These are phyloP conservation scores for Nesogale talazaci DNA, from an alignment of 2,113 vertebrate genomes.

Conservation along the genomic window DNA sequence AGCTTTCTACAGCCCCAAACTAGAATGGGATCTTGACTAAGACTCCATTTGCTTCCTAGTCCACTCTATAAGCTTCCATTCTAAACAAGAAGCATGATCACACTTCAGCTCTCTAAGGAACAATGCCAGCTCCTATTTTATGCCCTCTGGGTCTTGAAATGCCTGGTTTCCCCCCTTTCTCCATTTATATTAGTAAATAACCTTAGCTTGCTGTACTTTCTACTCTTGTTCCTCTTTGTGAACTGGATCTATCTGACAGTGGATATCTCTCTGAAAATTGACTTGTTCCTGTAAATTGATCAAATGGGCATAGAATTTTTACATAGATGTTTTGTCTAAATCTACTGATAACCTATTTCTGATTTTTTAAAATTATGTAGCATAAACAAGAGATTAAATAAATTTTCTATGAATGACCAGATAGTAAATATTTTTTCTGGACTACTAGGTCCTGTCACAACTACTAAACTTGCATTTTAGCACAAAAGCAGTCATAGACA, in stretches of 20 bases:
- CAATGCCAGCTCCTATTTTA: neutral
- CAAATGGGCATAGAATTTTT: neutral
- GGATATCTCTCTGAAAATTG: neutral
- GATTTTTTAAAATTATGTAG: neutral
- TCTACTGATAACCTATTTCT: neutral
- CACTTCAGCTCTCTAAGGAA: neutral
- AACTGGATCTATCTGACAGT: neutral
- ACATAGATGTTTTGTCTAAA: neutral
- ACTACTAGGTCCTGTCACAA: neutral
- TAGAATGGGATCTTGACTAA: neutral
- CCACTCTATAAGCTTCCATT: neutral
- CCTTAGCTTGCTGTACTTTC: neutral
- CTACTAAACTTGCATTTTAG: neutral
- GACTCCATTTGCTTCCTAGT: neutral
- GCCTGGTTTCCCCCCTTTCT: neutral
- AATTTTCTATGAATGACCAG: neutral
- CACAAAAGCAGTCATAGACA: neutral
- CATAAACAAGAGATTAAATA: neutral
- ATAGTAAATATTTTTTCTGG: neutral
- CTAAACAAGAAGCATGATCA: neutral
- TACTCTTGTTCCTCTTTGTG: neutral
- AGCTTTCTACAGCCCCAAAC: neutral
- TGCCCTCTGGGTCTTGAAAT: neutral
- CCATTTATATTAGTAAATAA: neutral
- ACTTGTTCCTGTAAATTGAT: neutral